phyloP scores from a whole-genome alignment of 2,113 vertebrate genomes.

The Trinectes maculatus region DNA sequence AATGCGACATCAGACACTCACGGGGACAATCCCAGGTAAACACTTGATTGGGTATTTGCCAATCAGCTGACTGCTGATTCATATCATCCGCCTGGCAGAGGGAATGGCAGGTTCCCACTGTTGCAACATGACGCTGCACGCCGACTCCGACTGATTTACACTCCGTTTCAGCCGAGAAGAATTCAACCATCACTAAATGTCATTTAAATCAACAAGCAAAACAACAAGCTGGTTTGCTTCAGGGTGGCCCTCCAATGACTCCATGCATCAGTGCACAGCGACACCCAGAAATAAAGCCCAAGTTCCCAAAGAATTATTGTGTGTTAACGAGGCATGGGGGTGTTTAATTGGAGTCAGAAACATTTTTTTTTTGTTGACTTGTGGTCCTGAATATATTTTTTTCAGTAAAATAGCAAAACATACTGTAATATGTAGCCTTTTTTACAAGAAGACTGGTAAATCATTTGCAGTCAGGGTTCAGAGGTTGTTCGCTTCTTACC shows the following conservation, averaged over 20 bases:
- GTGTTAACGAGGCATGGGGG: neutral
- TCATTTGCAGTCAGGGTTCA: no score
- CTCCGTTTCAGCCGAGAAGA: conserved; percentile 1
- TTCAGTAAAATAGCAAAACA: no score
- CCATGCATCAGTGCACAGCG: conserved; percentile 1
- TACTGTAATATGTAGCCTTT: no score
- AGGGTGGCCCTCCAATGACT: neutral
- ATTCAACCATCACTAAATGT: conserved; percentile 17
- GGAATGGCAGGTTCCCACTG: neutral
- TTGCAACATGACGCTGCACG: conserved; percentile 33
- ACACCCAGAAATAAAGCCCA: neutral
- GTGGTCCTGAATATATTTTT: no score
- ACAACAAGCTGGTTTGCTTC: conserved; percentile 18
- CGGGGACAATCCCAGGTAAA: conserved; percentile 28
- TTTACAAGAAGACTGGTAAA: no score
- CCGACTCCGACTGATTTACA: neutral
- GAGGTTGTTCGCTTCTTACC: no score
- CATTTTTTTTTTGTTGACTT: no score
- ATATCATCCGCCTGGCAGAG: neutral
- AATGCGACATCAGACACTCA: conserved; percentile 28
- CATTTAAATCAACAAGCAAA: conserved; percentile 3
- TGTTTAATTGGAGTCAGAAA: no score
- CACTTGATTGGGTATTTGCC: conserved; percentile 15
- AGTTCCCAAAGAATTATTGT: neutral
- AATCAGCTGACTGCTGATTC: conserved; percentile 27